These are phyloP conservation scores for Hipparchia sbordonii DNA, from an alignment of 2,888 invertebrate species.

Conservation along the genomic window DNA sequence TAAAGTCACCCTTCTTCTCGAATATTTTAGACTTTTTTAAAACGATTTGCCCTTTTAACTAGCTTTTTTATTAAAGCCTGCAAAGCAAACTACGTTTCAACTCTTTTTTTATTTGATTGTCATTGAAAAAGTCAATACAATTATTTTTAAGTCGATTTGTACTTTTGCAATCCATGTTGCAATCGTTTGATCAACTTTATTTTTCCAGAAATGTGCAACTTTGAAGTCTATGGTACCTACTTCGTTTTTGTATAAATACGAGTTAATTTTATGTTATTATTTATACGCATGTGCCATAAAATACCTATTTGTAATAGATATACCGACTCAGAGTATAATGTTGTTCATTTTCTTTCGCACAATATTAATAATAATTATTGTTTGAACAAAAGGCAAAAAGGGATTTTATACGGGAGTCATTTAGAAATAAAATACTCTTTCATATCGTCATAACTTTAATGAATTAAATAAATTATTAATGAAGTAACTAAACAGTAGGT, in stretches of 20 bases:
- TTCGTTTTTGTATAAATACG: constrained; percentile 59
- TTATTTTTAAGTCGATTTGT: background rate
- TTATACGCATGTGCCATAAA: constrained; percentile 76
- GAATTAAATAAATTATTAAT: constrained; percentile 19
- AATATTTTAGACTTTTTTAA: constrained; percentile 8
- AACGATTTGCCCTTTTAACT: background rate
- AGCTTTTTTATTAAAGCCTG: background rate
- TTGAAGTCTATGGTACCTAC: constrained; percentile 50
- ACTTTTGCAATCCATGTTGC: constrained; percentile 2
- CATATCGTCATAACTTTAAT: constrained; percentile 22
- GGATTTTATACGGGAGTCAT: constrained; percentile 37
- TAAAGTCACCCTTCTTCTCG: constrained; percentile 22
- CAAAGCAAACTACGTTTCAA: background rate
- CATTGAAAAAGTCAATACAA: background rate
- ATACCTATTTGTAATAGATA: constrained; percentile 53
- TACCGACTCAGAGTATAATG: constrained; percentile 57
- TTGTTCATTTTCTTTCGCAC: constrained; percentile 43
- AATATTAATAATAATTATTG: constrained; percentile 35
- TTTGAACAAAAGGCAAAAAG: constrained; percentile 32
- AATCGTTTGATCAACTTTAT: background rate
- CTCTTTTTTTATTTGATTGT: background rate
- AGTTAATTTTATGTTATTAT: constrained; percentile 61
- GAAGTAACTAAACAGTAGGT: background rate
- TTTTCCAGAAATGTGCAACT: constrained; percentile 45
- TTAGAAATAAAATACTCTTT: constrained; percentile 36